Evolutionary conservation across 2,888 invertebrate species (phyloP).

Genomic region (Drosophila colorata): DNA sequence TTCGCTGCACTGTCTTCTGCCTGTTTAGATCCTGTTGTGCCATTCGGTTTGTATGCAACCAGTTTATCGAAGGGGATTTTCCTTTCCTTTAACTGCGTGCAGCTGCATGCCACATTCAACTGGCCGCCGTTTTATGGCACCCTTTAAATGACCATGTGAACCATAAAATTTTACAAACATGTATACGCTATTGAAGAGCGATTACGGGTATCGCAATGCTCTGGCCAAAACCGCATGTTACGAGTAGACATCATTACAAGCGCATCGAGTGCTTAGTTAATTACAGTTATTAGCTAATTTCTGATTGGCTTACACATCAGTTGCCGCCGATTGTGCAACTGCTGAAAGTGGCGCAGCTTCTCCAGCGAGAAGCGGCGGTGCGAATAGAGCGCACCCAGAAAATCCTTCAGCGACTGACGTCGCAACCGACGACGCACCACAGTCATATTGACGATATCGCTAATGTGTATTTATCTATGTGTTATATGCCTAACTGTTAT

Average conservation of each 20-base stretch:
- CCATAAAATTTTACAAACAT: neutral
- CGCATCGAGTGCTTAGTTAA: constrained; percentile 1
- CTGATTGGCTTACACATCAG: constrained; percentile 57
- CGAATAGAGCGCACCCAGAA: constrained; percentile 60
- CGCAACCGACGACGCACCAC: constrained; percentile 65
- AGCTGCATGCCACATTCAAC: constrained; percentile 18
- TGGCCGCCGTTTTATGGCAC: constrained; percentile 19
- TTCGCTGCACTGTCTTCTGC: constrained; percentile 24
- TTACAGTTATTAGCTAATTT: constrained; percentile 17
- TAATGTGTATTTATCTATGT: neutral
- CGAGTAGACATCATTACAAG: neutral
- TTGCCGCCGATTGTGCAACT: constrained; percentile 56
- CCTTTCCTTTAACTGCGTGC: constrained; percentile 27
- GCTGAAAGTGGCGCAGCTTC: constrained; percentile 58
- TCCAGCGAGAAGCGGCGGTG: constrained; percentile 68
- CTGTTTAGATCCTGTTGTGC: constrained; percentile 37
- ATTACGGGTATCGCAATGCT: too few relatives aligned
- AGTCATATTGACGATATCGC: constrained; percentile 51
- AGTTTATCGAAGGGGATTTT: constrained; percentile 48
- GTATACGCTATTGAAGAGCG: too few relatives aligned
- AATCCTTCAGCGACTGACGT: constrained; percentile 70
- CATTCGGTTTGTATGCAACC: constrained; percentile 22
- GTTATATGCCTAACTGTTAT: neutral
- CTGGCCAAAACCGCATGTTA: neutral
- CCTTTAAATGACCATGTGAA: constrained; percentile 14